Conservation (phyloP, 2,797 vertebrate genomes). For the Vespertilio murinus region DNA sequence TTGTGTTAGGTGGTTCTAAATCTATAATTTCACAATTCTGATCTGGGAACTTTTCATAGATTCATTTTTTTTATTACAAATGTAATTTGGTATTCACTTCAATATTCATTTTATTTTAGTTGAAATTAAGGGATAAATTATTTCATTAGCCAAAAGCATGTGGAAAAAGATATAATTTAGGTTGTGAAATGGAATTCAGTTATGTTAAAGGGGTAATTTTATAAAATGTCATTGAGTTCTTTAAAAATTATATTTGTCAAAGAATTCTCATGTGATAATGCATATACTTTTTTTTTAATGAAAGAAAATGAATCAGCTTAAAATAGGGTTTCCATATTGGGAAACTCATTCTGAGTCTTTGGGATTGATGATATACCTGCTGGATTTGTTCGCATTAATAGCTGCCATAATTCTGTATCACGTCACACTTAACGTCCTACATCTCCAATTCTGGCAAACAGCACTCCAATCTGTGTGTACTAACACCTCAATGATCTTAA, state of each 20-base stretch:
- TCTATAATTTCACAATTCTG: slow-evolving; percentile 18
- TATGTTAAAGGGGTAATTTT: slow-evolving; percentile 37
- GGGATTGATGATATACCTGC: not conserved
- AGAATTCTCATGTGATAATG: slow-evolving; percentile 23
- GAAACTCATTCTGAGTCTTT: not conserved
- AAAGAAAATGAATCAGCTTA: slow-evolving; percentile 37
- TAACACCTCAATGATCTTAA: not conserved
- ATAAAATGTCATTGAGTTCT: not conserved
- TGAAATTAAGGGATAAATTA: slow-evolving; percentile 52
- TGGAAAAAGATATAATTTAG: slow-evolving; percentile 2
- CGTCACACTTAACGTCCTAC: not conserved
- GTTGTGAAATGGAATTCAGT: slow-evolving; percentile 42
- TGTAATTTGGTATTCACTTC: slow-evolving; percentile 33
- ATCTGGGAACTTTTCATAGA: not conserved
- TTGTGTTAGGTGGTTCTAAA: not conserved
- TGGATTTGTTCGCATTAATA: not conserved
- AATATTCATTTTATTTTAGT: slow-evolving; percentile 48
- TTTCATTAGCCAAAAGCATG: slow-evolving; percentile 54
- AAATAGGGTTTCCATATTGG: not conserved
- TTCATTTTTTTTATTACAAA: slow-evolving; percentile 9
- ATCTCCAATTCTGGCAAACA: not conserved
- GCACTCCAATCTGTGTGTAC: not conserved
- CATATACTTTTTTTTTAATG: not conserved
- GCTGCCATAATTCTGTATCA: not conserved
- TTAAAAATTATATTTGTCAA: slow-evolving; percentile 45